Evolutionary conservation across 2,888 invertebrate species (phyloP).

Genomic region (Lissonota sp.): DNA sequence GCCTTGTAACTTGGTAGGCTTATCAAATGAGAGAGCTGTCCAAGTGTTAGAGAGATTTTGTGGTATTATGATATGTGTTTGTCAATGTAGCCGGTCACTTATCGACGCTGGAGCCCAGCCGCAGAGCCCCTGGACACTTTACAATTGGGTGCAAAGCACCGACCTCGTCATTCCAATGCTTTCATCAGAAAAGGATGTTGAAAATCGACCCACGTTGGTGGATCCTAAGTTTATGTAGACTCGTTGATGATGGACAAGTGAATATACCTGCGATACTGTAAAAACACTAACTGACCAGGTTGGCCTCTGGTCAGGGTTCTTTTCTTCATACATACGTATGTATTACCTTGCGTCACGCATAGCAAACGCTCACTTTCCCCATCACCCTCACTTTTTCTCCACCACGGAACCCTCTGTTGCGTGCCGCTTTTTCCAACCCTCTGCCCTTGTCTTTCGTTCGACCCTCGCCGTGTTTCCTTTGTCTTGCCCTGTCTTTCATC

Average conservation of each 20-base stretch:
- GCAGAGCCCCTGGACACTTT: too few relatives aligned
- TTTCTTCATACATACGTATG: background rate
- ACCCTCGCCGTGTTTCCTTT: background rate
- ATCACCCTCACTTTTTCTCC: conserved; percentile 5
- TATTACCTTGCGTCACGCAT: conserved; percentile 62
- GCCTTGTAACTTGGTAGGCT: too few relatives aligned
- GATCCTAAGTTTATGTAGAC: too few relatives aligned
- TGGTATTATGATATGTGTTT: too few relatives aligned
- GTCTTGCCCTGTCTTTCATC: background rate
- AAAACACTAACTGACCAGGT: background rate
- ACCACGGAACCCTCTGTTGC: conserved; percentile 22
- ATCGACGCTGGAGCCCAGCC: too few relatives aligned
- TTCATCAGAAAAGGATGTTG: too few relatives aligned
- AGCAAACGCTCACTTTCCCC: conserved; percentile 7
- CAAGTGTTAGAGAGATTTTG: too few relatives aligned
- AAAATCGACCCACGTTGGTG: too few relatives aligned
- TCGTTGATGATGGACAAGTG: conserved; percentile 34
- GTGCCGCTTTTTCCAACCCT: conserved; percentile 33
- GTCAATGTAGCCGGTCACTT: too few relatives aligned
- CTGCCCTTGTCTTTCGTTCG: conserved; percentile 2
- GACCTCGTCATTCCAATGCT: too few relatives aligned
- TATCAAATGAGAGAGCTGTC: too few relatives aligned
- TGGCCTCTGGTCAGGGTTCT: conserved; percentile 14
- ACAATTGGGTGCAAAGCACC: too few relatives aligned
- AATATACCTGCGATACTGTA: conserved; percentile 37